Base-by-base conservation (phyloP, 2,888 invertebrate species). In the Oligia latruncula region DNA sequence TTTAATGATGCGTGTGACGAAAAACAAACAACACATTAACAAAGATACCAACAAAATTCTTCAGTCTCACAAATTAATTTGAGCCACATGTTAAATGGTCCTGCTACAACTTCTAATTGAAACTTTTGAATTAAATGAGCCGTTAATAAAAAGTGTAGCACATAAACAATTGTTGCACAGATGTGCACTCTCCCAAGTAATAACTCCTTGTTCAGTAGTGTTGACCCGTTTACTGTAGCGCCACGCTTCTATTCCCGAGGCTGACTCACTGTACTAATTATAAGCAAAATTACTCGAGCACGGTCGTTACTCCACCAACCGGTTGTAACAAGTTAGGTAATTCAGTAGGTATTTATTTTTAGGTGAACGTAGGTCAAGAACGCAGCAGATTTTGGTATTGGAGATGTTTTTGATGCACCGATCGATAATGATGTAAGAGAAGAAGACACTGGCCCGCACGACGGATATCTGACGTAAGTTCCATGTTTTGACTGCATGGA, bases 361-460 rank as follows among this genome's bases (percentile, higher is more conserved):
- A 85, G 88, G 87, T 52, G 76, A 80, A 80, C 93, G 91, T 93
- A 93, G 95, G 95, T 95, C 95, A 95, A 93, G 93, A 93, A 90
- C 93, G 87, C 86, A 84, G 82, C 77, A 77, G 77, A 82, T 77
- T 80, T 81, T 82, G 77, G 55, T 84, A n/a, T 62, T 60, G 40
- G 46, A 35, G n/a, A 66, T 64, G 1, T 71, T 86, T 75, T 43
- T 40, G 75, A 64, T 15, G 23, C 40, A 71, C 13, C 23, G 17
- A 60, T 62, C 15, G 20, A 71, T 66, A 3, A 11, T 71, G n/a
- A 73, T 58, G n/a, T 52, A 66, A 11, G 5, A 58, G 4, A 62
- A 62, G 58, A 72, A 8, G 49, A 20, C 15, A 15, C 4, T 40
- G n/a, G n/a, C 62, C 6, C 17, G 15, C 23, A 23, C 23, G n/a